Percentiles rank a stretch among this genome's conserved stretches.
phyloP scores from a whole-genome alignment of 2,113 vertebrate species.

The Vicugna pacos region DNA sequence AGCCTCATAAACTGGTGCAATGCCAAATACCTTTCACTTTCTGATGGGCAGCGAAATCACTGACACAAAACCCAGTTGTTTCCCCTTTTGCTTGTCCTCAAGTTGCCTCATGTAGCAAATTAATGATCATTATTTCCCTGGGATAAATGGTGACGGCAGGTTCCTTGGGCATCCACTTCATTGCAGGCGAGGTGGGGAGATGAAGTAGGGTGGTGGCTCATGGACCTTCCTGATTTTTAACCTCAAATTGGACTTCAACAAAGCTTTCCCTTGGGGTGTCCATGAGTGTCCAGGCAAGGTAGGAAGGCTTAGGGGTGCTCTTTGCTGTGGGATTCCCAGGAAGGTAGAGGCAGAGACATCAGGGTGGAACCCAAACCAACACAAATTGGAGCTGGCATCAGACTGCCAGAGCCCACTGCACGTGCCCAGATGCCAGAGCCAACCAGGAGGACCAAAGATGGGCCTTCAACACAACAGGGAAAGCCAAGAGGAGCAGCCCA shows the following conservation, averaged over 20 bases:
- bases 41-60: neutral
- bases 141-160: neutral
- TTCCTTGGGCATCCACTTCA: constrained; percentile 69
- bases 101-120: neutral
- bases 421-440: neutral
- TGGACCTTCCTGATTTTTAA: neutral
- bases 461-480: neutral
- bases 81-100: neutral
- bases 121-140: constrained; percentile 32
- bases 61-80: neutral
- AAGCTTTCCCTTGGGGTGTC: neutral
- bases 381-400: neutral
- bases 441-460: neutral
- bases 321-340: neutral
- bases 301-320: neutral
- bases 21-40: neutral
- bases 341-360: neutral
- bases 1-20: constrained; percentile 33
- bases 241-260: neutral
- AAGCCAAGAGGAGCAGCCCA: neutral
- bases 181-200: neutral
- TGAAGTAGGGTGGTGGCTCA: neutral
- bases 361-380: neutral
- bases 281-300: neutral
- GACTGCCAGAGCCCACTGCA: neutral